Evolutionary conservation across 2,888 invertebrate species (phyloP), one percentile per base, ranked within the genome.

Genomic region (Ceraclea dissimilis): DNA sequence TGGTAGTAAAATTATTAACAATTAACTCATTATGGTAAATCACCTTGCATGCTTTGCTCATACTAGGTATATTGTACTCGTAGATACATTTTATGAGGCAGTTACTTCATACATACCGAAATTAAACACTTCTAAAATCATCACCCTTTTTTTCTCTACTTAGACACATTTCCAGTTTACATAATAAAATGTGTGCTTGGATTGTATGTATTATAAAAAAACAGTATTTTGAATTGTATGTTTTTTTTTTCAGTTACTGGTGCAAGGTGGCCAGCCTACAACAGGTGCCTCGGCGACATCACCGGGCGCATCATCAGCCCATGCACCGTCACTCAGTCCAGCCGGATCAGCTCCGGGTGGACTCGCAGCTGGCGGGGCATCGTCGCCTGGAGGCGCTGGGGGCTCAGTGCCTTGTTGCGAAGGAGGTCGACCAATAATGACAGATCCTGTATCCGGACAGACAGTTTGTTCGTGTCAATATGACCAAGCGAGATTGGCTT

Each of bases 381-480:
- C 80, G 53, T 81, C 79, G n/a, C 82, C 81, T 2, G 83, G 78
- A 62, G 77, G 73, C 66, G 79, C 72, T 66, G 75, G 75, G 64
- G 75, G 75, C 68, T 50, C 60, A 6, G 58, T 53, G 31, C 33
- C 60, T n/a, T 93, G 93, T 75, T 93, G 93, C 77, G 93, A 93
- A 71, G 91, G 91, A 64, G 93, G 93, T 52, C 83, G 93, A 61
- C 92, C 93, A 63, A 86, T 93, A 72, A 89, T 92, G 80, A 92
- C 92, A 65, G 93, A 94, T 74, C 93, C 93, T 10, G 89, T 93
- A 59, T 90, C 92, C 62, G 93, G 93, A 33, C 93, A 93, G 74
- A 89, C 91, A 54, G 91, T 94, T 66, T 94, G 93, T 76, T 93
- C 93, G 65, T 94, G 94, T 75, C 93, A 93, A 72, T 93, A 93